These are phyloP conservation scores for Elanoides forficatus DNA, from an alignment of 2,113 vertebrate species.

Conservation along the genomic window DNA sequence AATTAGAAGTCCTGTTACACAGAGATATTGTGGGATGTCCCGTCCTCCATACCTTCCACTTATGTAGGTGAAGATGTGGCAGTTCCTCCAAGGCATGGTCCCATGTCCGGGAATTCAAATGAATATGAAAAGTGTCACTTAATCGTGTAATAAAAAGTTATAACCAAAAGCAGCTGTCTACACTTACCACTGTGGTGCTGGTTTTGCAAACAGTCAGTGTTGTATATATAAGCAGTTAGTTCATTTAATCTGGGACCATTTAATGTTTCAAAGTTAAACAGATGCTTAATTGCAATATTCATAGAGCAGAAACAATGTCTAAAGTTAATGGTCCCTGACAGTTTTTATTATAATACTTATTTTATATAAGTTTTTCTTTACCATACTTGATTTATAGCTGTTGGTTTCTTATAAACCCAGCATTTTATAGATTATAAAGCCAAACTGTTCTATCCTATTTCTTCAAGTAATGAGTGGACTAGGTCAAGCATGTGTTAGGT, in stretches of 20 bases:
- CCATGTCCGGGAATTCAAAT: neutral
- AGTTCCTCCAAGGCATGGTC: neutral
- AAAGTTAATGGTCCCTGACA: neutral
- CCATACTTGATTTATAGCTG: neutral
- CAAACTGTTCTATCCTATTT: neutral
- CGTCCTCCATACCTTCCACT: neutral
- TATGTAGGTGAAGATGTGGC: neutral
- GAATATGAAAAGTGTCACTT: neutral
- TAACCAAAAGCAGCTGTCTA: neutral
- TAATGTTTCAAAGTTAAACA: conserved; percentile 4
- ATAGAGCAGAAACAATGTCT: neutral
- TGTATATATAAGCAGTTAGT: neutral
- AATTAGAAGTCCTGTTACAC: neutral
- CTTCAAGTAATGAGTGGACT: neutral
- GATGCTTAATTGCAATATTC: conserved; percentile 8
- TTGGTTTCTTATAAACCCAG: neutral
- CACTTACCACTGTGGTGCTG: neutral
- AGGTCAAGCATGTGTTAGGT: neutral
- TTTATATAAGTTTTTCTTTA: neutral
- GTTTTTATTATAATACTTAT: neutral
- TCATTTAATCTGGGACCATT: neutral
- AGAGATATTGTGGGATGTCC: neutral
- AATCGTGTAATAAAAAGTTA: neutral
- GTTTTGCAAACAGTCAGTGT: neutral
- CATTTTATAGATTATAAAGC: neutral